Evolutionary conservation across 1,140 invertebrate species (phyloP), one percentile per base, ranked within the genome.

Genomic region (Diprion similis): DNA sequence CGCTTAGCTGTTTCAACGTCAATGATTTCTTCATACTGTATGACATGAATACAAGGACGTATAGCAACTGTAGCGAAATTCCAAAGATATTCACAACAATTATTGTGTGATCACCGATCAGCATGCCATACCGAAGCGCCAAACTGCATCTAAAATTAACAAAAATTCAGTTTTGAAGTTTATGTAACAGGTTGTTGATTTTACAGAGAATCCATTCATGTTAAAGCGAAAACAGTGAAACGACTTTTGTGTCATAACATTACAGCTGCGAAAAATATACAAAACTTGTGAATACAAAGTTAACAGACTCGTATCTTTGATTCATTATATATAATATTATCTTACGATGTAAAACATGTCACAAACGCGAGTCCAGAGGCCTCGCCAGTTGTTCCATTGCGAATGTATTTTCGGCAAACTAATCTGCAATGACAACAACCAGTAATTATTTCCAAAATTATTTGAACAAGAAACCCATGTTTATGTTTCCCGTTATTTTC

Each of bases 271-370:
- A 71, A 46, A 10, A 13, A 48, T 19, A 10, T 46, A 67, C 10
- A 73, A 75, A 79, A 9, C 66, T 68, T 66, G 6, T 9, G 66
- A 17, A 19, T 47, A 46, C 15, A 70, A 48, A 74, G 18, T 15
- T 47, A 69, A 64, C 2, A 0, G 24, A 37, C 24, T 37, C 6
- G 24, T 47, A 15, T 51, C 18, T 71, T 66, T 51, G 73, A 13
- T 15, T 67, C n/a, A 75, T 72, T 68, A 68, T 71, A 68, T 4
- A 67, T 71, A 74, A 18, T 46, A 76, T 46, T 68, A 81, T 91
- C 92, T 90, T 89, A 94, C 93, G 93, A 94, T 81, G 94, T 87
- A 81, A 93, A 92, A 77, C 94, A 94, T 78, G 92, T 92, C 71
- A 94, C 85, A 86, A 95, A 95, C 69, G 94, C 92, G 74, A 95